These are phyloP conservation scores for Leistus spinibarbis DNA, from an alignment of 2,888 invertebrate species.

Conservation along the genomic window DNA sequence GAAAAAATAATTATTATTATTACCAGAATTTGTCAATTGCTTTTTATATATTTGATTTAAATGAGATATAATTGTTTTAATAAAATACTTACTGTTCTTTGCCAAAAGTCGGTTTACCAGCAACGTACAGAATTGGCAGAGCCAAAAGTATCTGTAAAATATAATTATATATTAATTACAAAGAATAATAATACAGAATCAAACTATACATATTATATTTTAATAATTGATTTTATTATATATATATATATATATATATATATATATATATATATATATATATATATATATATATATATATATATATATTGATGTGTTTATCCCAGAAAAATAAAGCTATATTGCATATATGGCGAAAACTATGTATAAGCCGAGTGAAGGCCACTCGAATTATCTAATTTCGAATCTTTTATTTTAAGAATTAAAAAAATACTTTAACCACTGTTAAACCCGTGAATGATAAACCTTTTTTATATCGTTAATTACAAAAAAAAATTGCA, in stretches of 20 bases:
- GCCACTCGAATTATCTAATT: too few species aligned
- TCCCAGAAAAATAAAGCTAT: too few species aligned
- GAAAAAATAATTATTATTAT: too few species aligned
- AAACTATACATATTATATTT: background rate
- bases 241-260: background rate
- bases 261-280: background rate
- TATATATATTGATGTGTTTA: background rate
- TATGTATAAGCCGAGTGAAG: too few species aligned
- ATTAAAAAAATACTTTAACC: too few species aligned
- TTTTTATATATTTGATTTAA: too few species aligned
- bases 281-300: background rate
- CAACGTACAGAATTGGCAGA: conserved; percentile 42
- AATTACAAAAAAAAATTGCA: conserved; percentile 11
- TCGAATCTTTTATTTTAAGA: too few species aligned
- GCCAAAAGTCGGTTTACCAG: conserved; percentile 46
- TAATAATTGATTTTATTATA: background rate
- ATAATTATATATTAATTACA: conserved; percentile 16
- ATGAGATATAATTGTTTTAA: too few species aligned
- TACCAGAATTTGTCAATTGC: too few species aligned
- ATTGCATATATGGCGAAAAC: too few species aligned
- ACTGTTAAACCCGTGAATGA: too few species aligned
- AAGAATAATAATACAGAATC: background rate
- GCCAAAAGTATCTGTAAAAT: conserved; percentile 45
- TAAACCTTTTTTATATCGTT: background rate
- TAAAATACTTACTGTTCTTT: conserved; percentile 52